Evolutionary conservation across 2,888 invertebrate genomes (phyloP).

Genomic region (Clostera curtula): DNA sequence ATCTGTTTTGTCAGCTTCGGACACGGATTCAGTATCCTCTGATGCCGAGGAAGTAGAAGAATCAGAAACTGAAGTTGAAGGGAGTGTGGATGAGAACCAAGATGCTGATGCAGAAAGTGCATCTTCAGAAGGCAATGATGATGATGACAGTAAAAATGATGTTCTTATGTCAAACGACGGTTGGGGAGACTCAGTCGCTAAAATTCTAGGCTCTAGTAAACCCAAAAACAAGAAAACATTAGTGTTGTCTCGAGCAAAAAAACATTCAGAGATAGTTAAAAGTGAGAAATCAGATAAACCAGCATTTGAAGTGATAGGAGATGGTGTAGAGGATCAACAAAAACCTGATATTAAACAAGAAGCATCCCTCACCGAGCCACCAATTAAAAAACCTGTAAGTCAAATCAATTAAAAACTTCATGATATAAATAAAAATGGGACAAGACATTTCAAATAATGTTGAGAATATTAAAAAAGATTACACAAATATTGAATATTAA

Average conservation of each 20-base stretch:
- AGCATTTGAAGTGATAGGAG: slow-evolving; percentile 81
- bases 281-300: slow-evolving; percentile 60
- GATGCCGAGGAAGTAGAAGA: slow-evolving; percentile 36
- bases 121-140: slow-evolving; percentile 21
- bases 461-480: not conserved
- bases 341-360: slow-evolving; percentile 50
- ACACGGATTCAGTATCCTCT: slow-evolving; percentile 45
- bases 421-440: no score
- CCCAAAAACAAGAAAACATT: slow-evolving; percentile 84
- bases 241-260: slow-evolving; percentile 87
- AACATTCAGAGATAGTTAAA: slow-evolving; percentile 72
- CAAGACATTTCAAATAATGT: no score
- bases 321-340: slow-evolving; percentile 62
- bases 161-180: slow-evolving; percentile 75
- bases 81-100: slow-evolving; percentile 14
- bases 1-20: slow-evolving; percentile 31
- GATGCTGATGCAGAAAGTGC: slow-evolving; percentile 29
- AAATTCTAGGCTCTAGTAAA: slow-evolving; percentile 83
- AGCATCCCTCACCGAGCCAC: slow-evolving; percentile 36
- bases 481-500: slow-evolving; percentile 1
- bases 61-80: slow-evolving; percentile 37
- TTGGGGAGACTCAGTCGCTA: slow-evolving; percentile 89
- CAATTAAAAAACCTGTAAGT: slow-evolving; percentile 51
- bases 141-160: slow-evolving; percentile 19
- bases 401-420: no score